Evolutionary conservation across 2,113 vertebrate species (phyloP).

Genomic region (Etia nguti): DNA sequence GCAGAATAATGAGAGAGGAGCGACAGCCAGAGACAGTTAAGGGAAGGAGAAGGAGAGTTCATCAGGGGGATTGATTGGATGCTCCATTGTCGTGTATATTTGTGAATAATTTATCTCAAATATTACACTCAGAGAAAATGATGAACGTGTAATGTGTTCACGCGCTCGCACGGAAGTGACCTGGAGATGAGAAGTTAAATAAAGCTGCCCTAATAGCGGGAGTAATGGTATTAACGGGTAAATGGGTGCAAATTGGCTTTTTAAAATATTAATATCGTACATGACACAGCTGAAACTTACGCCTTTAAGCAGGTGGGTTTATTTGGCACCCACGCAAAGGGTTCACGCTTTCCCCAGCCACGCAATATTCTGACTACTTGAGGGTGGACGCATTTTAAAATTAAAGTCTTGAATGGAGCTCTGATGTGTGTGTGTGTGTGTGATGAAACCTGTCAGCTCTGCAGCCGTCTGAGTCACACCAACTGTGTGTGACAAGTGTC

Average conservation of each 20-base stretch:
- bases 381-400: background rate
- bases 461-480: constrained; percentile 21
- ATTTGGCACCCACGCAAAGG: background rate
- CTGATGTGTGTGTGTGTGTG: background rate
- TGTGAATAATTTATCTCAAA: constrained; percentile 47
- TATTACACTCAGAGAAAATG: constrained; percentile 8
- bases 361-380: background rate
- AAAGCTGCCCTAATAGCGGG: background rate
- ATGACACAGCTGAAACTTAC: background rate
- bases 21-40: constrained; percentile 33
- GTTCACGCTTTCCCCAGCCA: background rate
- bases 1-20: constrained; percentile 60
- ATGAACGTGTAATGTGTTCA: background rate
- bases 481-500: constrained; percentile 48
- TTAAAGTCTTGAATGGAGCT: background rate
- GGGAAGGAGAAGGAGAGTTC: constrained; percentile 38
- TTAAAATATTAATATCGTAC: background rate
- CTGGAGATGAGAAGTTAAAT: constrained; percentile 17
- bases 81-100: constrained; percentile 35
- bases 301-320: background rate
- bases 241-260: background rate
- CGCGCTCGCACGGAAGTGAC: constrained; percentile 13
- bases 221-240: background rate
- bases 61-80: constrained; percentile 47
- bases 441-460: constrained; percentile 2